Evolutionary conservation across 2,797 vertebrate genomes (phyloP).

Genomic region (Schizothorax lantsangensis): DNA sequence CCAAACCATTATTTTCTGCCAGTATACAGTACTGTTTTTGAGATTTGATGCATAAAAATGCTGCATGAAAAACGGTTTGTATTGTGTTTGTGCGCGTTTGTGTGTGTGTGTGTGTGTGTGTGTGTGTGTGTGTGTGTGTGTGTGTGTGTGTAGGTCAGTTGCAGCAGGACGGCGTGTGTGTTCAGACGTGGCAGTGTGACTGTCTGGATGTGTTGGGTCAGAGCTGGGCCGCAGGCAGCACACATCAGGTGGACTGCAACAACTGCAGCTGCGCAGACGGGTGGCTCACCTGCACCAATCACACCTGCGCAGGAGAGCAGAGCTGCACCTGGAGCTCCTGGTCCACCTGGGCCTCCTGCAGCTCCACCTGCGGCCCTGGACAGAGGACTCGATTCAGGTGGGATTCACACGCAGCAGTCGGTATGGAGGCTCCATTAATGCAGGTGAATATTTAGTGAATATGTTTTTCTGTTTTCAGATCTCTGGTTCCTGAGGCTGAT

Average conservation of each 20-base stretch:
- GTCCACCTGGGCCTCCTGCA: constrained; percentile 88
- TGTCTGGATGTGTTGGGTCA: constrained; percentile 82
- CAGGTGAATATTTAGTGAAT: neutral
- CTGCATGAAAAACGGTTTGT: neutral
- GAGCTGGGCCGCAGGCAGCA: constrained; percentile 85
- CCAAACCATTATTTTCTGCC: neutral
- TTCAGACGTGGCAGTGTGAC: constrained; percentile 85
- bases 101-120: no score
- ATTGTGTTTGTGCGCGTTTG: no score
- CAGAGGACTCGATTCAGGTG: constrained; percentile 86
- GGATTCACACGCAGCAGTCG: neutral
- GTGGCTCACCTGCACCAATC: constrained; percentile 79
- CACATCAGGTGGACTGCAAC: constrained; percentile 80
- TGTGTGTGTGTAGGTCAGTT: constrained; percentile 72
- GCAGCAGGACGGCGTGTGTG: constrained; percentile 83
- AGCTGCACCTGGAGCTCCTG: constrained; percentile 86
- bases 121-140: neutral
- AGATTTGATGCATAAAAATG: neutral
- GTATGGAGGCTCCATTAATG: no score
- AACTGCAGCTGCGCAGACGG: constrained; percentile 86
- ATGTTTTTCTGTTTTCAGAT: constrained; percentile 68
- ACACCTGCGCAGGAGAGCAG: constrained; percentile 75
- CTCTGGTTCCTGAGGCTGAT: constrained; percentile 75
- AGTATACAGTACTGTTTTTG: neutral
- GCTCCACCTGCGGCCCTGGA: constrained; percentile 80